Base-by-base conservation (phyloP, 2,113 vertebrate species). In the Cyphomyrus discorhynchus region DNA sequence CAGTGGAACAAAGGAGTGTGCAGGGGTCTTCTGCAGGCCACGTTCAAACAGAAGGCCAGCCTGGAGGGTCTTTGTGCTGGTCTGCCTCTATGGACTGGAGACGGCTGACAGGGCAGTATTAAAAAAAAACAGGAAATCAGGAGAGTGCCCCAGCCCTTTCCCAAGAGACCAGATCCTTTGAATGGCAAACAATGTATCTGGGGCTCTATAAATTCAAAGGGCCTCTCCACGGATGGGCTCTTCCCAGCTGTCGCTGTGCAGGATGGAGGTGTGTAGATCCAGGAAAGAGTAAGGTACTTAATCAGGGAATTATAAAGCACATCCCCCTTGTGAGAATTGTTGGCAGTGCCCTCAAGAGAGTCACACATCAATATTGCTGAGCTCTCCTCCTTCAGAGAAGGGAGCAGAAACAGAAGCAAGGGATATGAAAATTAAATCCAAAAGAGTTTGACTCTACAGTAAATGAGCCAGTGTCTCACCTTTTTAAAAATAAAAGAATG, bases 301-400 rank as follows among this genome's bases (percentile, higher is more conserved):
- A 95, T 95, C 92, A 93, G 92, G 90, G 83, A 88, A 91, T 58
- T 39, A 92, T 91, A 88, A 91, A 89, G 89, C 89, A 92, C 92
- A 91, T 90, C 92, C 80, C 85, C 85, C 49, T 47, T 31, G 85
- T 47, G 27, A 83, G 56, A 90, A 88, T 58, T 11, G 56, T 89
- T 42, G 56, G 92, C 93, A 94, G 93, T 93, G 92, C 91, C 91
- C 93, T 93, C 92, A 91, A 91, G 92, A 94, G 92, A 92, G 91
- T 70, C 93, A 84, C 90, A 93, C 92, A 94, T 93, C 92, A 94
- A 93, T 88, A 92, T 1, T 10, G 49, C 31, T 70, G 47, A 52
- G 46, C 42, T 49, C 86, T 21, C 49, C 42, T 88, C 50, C 88
- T 49, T 47, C 19, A 45, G 7, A 42, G 27, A 56, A 9, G 13